Evolutionary conservation across 2,888 invertebrate species (phyloP).

Genomic region (Pinctada fucata): DNA sequence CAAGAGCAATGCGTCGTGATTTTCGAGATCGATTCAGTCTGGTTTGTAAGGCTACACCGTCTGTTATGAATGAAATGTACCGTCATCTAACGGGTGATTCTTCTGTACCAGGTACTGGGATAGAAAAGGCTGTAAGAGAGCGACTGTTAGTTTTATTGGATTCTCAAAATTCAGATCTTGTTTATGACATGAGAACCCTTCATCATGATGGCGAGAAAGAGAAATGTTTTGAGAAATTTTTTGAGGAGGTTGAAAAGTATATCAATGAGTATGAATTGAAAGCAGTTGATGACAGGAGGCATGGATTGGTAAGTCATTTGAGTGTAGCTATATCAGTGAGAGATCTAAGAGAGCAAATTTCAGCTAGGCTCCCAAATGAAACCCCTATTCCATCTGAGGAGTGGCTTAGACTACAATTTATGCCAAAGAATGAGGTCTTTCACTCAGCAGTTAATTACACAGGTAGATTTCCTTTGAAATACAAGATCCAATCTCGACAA

Average conservation of each 20-base stretch:
- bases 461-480: constrained; percentile 12
- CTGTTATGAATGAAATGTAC: too few species aligned
- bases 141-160: too few species aligned
- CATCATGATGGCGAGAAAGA: too few species aligned
- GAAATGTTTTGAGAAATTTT: constrained; percentile 17
- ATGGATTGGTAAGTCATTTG: constrained; percentile 24
- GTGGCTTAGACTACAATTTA: constrained; percentile 20
- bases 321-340: constrained; percentile 17
- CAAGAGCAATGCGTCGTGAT: too few species aligned
- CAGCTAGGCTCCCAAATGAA: constrained; percentile 1
- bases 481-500: constrained; percentile 9
- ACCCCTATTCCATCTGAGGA: constrained; percentile 20
- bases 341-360: constrained; percentile 10
- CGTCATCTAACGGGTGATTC: too few species aligned
- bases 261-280: constrained; percentile 17
- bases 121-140: too few species aligned
- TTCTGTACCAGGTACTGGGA: too few species aligned
- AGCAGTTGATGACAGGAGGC: constrained; percentile 29
- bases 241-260: constrained; percentile 12
- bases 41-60: too few species aligned
- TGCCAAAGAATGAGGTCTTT: constrained; percentile 15
- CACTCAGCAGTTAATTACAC: constrained; percentile 3
- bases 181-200: too few species aligned
- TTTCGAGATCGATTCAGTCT: too few species aligned
- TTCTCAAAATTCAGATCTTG: too few species aligned